Percentiles rank a stretch among this genome's conserved stretches.
These are phyloP conservation scores for Lepidocolaptes lacrymiger DNA, from an alignment of 2,797 vertebrate species.

Conservation along the genomic window DNA sequence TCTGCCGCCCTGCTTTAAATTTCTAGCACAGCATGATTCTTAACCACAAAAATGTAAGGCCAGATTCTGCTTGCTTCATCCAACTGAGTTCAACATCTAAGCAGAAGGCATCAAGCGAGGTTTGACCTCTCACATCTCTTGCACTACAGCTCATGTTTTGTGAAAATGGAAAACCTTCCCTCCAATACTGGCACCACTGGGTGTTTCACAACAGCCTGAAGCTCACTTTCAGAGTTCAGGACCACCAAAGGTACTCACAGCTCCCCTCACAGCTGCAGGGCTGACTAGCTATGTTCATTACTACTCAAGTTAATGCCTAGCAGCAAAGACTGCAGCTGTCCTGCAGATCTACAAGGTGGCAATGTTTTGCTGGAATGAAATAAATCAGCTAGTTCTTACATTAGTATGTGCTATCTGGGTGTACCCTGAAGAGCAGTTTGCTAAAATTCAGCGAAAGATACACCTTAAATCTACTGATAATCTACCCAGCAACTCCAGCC, in stretches of 20 bases:
- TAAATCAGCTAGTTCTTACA: background rate
- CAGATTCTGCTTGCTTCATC: background rate
- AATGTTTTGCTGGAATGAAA: background rate
- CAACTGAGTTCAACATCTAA: background rate
- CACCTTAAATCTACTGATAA: conserved; percentile 4
- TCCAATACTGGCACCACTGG: background rate
- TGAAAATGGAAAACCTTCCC: background rate
- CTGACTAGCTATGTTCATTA: background rate
- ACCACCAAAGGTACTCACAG: background rate
- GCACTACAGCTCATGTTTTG: background rate
- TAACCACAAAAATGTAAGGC: background rate
- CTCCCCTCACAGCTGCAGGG: background rate
- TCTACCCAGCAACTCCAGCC: conserved; percentile 39
- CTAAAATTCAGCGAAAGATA: conserved; percentile 31
- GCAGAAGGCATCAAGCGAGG: background rate
- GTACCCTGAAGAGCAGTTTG: background rate
- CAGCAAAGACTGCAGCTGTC: background rate
- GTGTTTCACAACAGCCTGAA: background rate
- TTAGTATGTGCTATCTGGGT: background rate
- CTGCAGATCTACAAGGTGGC: conserved; percentile 13
- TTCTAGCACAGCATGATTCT: background rate
- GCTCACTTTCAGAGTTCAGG: background rate
- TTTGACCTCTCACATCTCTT: background rate
- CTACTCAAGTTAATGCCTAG: background rate
- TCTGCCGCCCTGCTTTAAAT: background rate